Evolutionary conservation across 2,113 vertebrate genomes (phyloP).

Genomic region (Oceanites oceanicus): DNA sequence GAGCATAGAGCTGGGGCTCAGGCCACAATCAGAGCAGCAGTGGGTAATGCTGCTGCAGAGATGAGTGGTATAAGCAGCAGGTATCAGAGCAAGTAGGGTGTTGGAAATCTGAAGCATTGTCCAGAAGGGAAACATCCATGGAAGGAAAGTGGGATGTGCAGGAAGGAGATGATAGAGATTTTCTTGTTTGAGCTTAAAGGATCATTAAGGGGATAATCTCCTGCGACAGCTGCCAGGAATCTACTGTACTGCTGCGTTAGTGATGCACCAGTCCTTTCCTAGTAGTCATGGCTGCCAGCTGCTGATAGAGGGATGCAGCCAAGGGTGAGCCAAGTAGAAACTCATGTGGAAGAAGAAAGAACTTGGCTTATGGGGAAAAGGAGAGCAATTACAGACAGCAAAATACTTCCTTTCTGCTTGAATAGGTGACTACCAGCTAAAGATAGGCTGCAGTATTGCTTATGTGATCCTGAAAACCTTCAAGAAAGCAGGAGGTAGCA

Average conservation of each 20-base stretch:
- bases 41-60: not conserved
- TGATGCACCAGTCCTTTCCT: not conserved
- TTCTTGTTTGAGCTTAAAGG: constrained; percentile 41
- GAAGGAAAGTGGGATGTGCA: not conserved
- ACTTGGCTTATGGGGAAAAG: not conserved
- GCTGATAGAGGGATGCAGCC: not conserved
- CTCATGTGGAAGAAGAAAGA: not conserved
- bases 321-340: not conserved
- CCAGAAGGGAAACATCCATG: not conserved
- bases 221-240: constrained; percentile 29
- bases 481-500: not conserved
- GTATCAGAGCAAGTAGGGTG: not conserved
- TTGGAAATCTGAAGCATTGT: not conserved
- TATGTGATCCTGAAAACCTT: not conserved
- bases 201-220: constrained; percentile 44
- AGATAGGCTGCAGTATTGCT: not conserved
- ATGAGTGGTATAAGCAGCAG: not conserved
- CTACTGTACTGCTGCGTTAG: not conserved
- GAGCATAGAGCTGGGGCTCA: not conserved
- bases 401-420: not conserved
- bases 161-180: constrained; percentile 21
- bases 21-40: not conserved
- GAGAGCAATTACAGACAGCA: not conserved
- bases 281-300: not conserved
- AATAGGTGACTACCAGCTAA: not conserved